Evolutionary conservation across 2,113 vertebrate genomes (phyloP).

Genomic region (Riparia riparia): DNA sequence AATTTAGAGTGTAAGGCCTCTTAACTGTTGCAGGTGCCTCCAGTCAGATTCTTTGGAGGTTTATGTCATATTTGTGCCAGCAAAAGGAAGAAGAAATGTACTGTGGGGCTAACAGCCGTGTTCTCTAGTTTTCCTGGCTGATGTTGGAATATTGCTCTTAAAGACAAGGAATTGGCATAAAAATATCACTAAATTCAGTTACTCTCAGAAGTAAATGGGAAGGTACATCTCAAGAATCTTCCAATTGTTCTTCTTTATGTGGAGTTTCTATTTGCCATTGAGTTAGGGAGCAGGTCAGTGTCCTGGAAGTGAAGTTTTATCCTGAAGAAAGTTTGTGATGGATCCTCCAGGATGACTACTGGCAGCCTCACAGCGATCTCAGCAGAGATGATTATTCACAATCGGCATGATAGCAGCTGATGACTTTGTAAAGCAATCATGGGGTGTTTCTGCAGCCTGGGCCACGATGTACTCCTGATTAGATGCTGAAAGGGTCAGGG

Average conservation of each 20-base stretch:
- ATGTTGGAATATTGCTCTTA: not conserved
- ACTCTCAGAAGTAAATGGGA: not conserved
- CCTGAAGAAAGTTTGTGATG: not conserved
- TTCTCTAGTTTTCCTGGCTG: not conserved
- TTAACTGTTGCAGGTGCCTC: not conserved
- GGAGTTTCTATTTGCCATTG: not conserved
- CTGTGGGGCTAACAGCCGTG: not conserved
- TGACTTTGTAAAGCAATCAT: not conserved
- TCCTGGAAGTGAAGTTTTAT: not conserved
- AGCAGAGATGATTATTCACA: not conserved
- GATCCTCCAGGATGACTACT: not conserved
- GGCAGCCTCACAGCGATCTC: not conserved
- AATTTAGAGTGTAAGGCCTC: conserved; percentile 1
- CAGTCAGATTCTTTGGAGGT: not conserved
- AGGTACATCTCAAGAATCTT: not conserved
- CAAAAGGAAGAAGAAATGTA: not conserved
- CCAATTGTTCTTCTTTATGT: not conserved
- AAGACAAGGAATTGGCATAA: not conserved
- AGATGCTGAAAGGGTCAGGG: not conserved
- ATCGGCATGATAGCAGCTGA: not conserved
- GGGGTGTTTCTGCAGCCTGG: not conserved
- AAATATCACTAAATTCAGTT: not conserved
- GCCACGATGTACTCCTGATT: not conserved
- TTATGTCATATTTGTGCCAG: not conserved
- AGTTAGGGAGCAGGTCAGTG: not conserved